Evolutionary conservation across 2,113 vertebrate genomes (phyloP), one percentile per base, ranked within the genome.

Genomic region (Mesembrinibis cayennensis): DNA sequence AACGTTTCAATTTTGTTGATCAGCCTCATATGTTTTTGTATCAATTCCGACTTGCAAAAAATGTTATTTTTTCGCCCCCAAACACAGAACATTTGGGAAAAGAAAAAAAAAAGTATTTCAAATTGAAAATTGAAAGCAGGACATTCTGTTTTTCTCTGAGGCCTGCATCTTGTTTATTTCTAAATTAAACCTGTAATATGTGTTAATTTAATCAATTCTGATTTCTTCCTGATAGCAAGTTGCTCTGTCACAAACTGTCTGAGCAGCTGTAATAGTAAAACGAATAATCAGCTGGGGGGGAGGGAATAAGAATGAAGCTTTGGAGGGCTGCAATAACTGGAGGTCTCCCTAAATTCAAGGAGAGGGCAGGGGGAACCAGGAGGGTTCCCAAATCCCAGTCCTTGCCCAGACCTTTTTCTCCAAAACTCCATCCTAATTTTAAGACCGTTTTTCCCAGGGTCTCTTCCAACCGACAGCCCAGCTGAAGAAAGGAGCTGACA

Each of bases 191-290:
- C 55, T 62, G 45, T 42, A 85, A 79, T 22, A 79, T 22, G 56
- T 82, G 73, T 56, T 94, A 93, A 94, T 94, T 87, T 91, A 96
- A 96, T 94, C 25, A 91, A 22, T 91, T 93, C 44, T 69, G 81
- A 93, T 96, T 90, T 85, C 93, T 80, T 95, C 93, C 91, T 89
- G 62, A 73, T 15, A 79, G 62, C 58, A 12, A 89, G 62, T n/a
- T 94, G 56, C 36, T 85, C 89, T n/a, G 19, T 87, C 56, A 79
- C 49, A 91, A 91, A 66, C 58, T 49, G 10, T 59, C 65, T 81
- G 67, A 93, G 49, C 70, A 30, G 42, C 53, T 94, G 38, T 55
- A 95, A 90, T 73, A 92, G 90, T 62, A 85, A 91, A 79, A 38
- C 0, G 1, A 85, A 80, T 92, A 61, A 93, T 69, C 62, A 88